Percentiles rank a stretch among this genome's conserved stretches.
phyloP scores from a whole-genome alignment of 2,888 invertebrate species.

The Chymomyza procnemis region DNA sequence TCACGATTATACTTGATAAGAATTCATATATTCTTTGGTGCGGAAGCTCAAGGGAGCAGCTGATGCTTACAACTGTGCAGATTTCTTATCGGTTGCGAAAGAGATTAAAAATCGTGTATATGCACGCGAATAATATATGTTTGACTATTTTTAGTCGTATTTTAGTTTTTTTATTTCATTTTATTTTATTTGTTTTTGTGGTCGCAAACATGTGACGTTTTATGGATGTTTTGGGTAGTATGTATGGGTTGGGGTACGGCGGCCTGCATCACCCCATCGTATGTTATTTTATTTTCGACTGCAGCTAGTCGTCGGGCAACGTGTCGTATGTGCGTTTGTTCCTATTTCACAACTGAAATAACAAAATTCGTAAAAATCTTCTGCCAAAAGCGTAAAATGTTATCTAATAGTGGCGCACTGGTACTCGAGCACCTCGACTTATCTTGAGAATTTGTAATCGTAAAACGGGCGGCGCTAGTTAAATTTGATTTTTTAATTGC shows the following conservation, averaged over 20 bases:
- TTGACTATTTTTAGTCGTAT: not conserved
- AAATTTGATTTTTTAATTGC: not conserved
- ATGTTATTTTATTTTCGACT: not conserved
- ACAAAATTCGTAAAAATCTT: not conserved
- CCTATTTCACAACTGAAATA: not conserved
- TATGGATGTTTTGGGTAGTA: not conserved
- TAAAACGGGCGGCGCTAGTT: not conserved
- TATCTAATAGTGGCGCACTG: not conserved
- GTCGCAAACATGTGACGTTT: not conserved
- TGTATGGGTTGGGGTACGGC: no score
- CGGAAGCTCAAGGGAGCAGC: not conserved
- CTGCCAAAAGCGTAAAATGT: not conserved
- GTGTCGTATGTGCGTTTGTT: not conserved
- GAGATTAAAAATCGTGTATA: no score
- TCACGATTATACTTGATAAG: not conserved
- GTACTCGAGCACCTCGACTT: not conserved
- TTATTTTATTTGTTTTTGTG: not conserved
- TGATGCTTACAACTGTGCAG: not conserved
- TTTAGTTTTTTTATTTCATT: not conserved
- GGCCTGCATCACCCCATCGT: not conserved
- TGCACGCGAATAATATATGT: no score
- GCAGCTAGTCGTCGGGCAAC: not conserved
- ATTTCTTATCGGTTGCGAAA: not conserved
- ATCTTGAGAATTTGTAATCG: not conserved
- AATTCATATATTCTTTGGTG: not conserved